These are phyloP conservation scores for Lithobius niger DNA, from an alignment of 1,140 invertebrate genomes.

Conservation along the genomic window DNA sequence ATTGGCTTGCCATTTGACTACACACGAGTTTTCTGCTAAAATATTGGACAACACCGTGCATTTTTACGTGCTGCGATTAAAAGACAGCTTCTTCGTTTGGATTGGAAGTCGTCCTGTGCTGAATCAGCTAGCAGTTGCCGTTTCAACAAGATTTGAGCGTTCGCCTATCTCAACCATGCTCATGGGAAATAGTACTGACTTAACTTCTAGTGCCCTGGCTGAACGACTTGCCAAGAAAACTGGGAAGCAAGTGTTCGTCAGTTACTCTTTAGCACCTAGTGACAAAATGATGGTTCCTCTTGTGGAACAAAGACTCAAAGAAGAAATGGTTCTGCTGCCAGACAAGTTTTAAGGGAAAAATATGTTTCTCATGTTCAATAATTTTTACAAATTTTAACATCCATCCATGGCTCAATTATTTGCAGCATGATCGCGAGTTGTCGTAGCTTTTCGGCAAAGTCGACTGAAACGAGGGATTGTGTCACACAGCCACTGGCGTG, in stretches of 20 bases:
- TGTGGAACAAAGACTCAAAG: conserved; percentile 2
- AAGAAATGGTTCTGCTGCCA: too few species aligned
- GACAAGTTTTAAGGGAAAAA: too few species aligned
- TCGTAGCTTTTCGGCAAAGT: too few species aligned
- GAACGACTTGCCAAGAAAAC: conserved; percentile 7
- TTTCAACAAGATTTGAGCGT: too few species aligned
- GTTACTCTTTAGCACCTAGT: conserved; percentile 9
- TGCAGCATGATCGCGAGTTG: too few species aligned
- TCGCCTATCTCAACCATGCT: too few species aligned
- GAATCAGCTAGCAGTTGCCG: conserved; percentile 8
- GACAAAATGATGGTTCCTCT: background rate
- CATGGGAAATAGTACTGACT: conserved; percentile 11
- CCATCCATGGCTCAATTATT: too few species aligned
- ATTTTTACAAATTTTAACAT: too few species aligned
- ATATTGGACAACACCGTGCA: background rate
- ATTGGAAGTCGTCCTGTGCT: conserved; percentile 10
- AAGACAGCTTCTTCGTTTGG: conserved; percentile 12
- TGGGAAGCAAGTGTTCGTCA: conserved; percentile 16
- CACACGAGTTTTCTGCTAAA: conserved; percentile 8
- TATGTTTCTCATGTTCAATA: too few species aligned
- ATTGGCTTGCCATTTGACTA: background rate
- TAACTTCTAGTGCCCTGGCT: conserved; percentile 2
- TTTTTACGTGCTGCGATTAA: conserved; percentile 12
- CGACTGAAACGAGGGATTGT: too few species aligned
- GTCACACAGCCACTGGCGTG: too few species aligned